Evolutionary conservation across 1,140 invertebrate genomes (phyloP), one percentile per base, ranked within the genome.

Genomic region (Bombus breviceps): DNA sequence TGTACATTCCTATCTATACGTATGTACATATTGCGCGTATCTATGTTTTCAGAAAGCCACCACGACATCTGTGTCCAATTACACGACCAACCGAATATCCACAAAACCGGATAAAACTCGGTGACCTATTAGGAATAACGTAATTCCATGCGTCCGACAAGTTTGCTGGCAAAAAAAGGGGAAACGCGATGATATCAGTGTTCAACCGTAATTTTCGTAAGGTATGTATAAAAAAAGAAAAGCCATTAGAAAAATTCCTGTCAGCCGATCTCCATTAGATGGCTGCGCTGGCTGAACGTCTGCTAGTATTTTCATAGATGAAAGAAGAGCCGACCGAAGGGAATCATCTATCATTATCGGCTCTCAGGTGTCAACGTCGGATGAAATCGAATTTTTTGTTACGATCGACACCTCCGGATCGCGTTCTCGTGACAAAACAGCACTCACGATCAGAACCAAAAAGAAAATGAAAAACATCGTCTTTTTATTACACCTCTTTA

Each of bases 301-400:
- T 39, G 57, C 28, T 32, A 28, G 62, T 34, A 68, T n/a, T 71
- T 69, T 25, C 66, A 8, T 6, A 18, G 47, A 32, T n/a, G 25
- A 62, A 69, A 72, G 39, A 71, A 83, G 84, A 77, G 47, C 41
- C 59, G 25, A 10, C 32, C n/a, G 28, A n/a, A 59, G 6, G 1
- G 68, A 81, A 62, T 59, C 62, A 73, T 66, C 53, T 32, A 68
- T 66, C 68, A 89, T 86, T 86, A 89, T 83, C 77, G 66, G 39
- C 81, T 37, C 13, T 25, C 68, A n/a, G 62, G 69, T 59, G 75
- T 73, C 64, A 59, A 69, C 72, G 73, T 39, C 64, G 47, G 37
- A 37, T 62, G 84, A 83, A 86, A 89, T 89, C 75, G 80, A 89
- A 89, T 89, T 77, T 77, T 86, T 89, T 89, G 86, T 69, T n/a